These are phyloP conservation scores for Pyrgus malvae DNA, from an alignment of 2,888 invertebrate species.

Conservation along the genomic window DNA sequence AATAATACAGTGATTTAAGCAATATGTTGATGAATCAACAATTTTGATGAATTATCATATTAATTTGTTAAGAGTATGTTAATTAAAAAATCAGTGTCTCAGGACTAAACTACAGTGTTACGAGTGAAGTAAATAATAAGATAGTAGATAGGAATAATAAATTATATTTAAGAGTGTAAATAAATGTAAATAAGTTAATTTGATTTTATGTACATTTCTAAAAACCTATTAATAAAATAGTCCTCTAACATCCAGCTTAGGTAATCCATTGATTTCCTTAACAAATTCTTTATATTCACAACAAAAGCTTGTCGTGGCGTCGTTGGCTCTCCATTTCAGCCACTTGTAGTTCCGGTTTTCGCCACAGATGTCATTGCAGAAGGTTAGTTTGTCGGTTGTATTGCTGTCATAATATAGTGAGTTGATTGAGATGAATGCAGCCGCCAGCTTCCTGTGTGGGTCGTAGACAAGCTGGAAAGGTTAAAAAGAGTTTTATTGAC, in stretches of 20 bases:
- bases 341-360: slow-evolving; percentile 48
- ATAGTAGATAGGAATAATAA: too few relatives aligned
- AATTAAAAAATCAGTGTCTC: too few relatives aligned
- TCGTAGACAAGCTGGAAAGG: slow-evolving; percentile 62
- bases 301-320: slow-evolving; percentile 67
- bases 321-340: slow-evolving; percentile 62
- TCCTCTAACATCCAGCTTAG: slow-evolving; percentile 42
- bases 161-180: too few relatives aligned
- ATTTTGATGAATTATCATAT: too few relatives aligned
- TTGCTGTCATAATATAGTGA: slow-evolving; percentile 56
- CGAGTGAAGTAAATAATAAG: too few relatives aligned
- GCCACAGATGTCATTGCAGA: slow-evolving; percentile 60
- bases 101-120: too few relatives aligned
- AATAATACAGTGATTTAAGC: too few relatives aligned
- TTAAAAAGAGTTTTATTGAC: too few relatives aligned
- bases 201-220: too few relatives aligned
- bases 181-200: too few relatives aligned
- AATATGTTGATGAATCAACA: too few relatives aligned
- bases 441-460: slow-evolving; percentile 44
- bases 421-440: slow-evolving; percentile 63
- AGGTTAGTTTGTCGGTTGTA: slow-evolving; percentile 42
- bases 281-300: slow-evolving; percentile 58
- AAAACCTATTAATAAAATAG: slow-evolving; percentile 36
- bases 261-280: slow-evolving; percentile 42
- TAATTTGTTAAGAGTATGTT: too few relatives aligned